Conservation (phyloP, 1,140 invertebrate species). For the Neoseiulus cucumeris region DNA sequence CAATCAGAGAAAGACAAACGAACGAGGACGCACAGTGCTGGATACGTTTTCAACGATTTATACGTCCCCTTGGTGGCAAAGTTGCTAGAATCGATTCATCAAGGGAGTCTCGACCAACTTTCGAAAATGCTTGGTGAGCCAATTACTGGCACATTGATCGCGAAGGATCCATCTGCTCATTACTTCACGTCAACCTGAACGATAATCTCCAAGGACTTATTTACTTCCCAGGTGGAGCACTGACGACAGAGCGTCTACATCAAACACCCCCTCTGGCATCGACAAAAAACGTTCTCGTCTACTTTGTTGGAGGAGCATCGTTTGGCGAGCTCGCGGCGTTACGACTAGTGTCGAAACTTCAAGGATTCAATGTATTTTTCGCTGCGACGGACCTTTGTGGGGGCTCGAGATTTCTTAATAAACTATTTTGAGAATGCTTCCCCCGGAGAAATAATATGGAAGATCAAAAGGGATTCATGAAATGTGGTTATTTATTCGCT, state of each 20-base stretch:
- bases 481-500: background rate
- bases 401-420: conserved; percentile 7
- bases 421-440: background rate
- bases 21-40: background rate
- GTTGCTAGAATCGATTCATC: background rate
- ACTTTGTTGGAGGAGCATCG: background rate
- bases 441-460: too few relatives aligned
- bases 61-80: background rate
- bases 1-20: background rate
- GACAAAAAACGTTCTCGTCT: conserved; percentile 3
- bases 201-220: too few relatives aligned
- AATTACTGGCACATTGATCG: background rate
- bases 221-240: background rate
- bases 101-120: background rate
- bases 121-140: background rate
- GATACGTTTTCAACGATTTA: background rate
- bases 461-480: too few relatives aligned
- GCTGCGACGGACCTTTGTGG: background rate
- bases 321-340: conserved; percentile 2
- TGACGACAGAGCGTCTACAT: background rate
- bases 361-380: conserved; percentile 7
- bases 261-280: background rate
- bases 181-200: too few relatives aligned
- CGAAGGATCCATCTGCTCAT: too few relatives aligned
- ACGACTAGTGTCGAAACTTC: conserved; percentile 5